phyloP scores from a whole-genome alignment of 2,797 vertebrate species.

The Manis crassicaudata region DNA sequence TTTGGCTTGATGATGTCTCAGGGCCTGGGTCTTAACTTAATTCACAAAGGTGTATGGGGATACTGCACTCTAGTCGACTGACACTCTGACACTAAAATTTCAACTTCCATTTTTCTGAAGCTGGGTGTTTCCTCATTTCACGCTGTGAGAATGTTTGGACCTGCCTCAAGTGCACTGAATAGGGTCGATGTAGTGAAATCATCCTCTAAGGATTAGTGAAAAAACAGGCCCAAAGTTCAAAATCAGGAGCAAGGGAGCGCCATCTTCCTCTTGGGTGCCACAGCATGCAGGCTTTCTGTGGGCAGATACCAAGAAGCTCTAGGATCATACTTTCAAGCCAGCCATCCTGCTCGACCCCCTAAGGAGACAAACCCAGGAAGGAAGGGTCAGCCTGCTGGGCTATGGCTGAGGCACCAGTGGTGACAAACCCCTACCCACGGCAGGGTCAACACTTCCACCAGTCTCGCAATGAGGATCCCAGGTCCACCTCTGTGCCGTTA shows the following conservation, averaged over 20 bases:
- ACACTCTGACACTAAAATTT: background rate
- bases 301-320: background rate
- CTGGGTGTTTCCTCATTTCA: background rate
- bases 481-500: background rate
- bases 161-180: background rate
- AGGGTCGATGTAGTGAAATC: background rate
- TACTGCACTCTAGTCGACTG: background rate
- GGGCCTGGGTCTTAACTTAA: slow-evolving; percentile 88
- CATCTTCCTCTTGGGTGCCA: background rate
- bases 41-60: slow-evolving; percentile 63
- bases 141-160: background rate
- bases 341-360: background rate
- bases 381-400: background rate
- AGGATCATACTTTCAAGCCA: background rate
- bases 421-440: rapidly evolving
- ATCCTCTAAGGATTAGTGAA: background rate
- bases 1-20: slow-evolving; percentile 89
- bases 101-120: background rate
- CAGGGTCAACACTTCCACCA: background rate
- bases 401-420: background rate
- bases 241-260: background rate
- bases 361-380: background rate
- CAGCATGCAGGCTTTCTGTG: background rate
- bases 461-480: background rate
- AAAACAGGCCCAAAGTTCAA: background rate